Base-by-base conservation (phyloP, 2,888 invertebrate genomes). In the Lysandra coridon region DNA sequence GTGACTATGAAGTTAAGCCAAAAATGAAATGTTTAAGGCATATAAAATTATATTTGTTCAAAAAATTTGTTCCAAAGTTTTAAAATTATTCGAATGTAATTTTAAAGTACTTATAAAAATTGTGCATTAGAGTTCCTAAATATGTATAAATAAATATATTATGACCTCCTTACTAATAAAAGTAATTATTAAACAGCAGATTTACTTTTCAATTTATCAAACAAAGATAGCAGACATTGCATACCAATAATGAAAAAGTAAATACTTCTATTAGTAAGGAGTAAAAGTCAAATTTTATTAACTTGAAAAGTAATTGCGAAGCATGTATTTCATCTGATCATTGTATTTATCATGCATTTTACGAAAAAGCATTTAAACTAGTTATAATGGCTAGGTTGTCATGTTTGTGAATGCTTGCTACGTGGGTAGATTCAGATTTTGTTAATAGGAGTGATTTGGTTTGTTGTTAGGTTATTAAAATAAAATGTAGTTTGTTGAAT, bases 401-500 rank as follows among this genome's bases (percentile, higher is more conserved):
- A 79, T n/a, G 74, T 17, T 57, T 44, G 40, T 7, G 14, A 49
- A 23, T 62, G 44, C 62, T 33, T 62, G 60, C 49, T 64, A 75
- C 30, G 60, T 62, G 64, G 76, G 73, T 78, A 79, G 80, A 77
- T 69, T 14, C 80, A 60, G 69, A 53, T 78, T 79, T 78, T 79
- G 77, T 80, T 77, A 10, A 62, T 78, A 33, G 40, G 77, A 78
- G 79, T 17, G 73, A 60, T 79, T 84, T 84, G 84, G 81, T 86
- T 89, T 79, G 76, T 79, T 37, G 79, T 81, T 78, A 73, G 84
- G 81, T 88, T 89, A 84, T 85, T 83, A 83, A 83, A 85, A 91
- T 90, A 89, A 91, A 90, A 86, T 86, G 85, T 87, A 88, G 85
- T 87, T 88, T 83, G 87, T 89, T 88, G 83, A 86, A 14, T 81